Conservation (phyloP, 2,888 invertebrate genomes). For the Alitta virens region DNA sequence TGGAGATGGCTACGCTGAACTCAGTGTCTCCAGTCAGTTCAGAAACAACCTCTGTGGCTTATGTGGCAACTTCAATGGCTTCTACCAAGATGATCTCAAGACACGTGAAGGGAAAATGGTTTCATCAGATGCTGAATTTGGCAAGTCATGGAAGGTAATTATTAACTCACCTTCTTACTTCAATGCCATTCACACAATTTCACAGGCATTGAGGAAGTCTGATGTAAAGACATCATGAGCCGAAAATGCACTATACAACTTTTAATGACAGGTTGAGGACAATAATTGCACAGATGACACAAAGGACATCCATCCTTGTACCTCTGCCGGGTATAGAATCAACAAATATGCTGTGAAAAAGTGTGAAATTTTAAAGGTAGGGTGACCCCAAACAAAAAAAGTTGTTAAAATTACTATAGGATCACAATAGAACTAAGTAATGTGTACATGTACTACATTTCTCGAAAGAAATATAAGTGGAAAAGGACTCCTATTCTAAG, state of each 20-base stretch:
- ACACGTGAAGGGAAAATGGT: slow-evolving; percentile 41
- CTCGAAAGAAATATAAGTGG: too few species aligned
- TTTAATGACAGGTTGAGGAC: slow-evolving; percentile 2
- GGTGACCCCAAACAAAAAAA: too few species aligned
- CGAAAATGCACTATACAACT: not conserved
- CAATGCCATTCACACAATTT: not conserved
- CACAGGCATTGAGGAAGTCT: not conserved
- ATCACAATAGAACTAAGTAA: too few species aligned
- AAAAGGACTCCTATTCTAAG: too few species aligned
- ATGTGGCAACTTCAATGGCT: slow-evolving; percentile 52
- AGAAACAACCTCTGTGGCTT: slow-evolving; percentile 45
- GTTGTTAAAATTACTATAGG: too few species aligned
- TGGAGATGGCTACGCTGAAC: slow-evolving; percentile 43
- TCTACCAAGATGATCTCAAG: slow-evolving; percentile 44
- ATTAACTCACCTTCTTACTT: too few species aligned
- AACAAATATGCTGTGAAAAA: slow-evolving; percentile 39
- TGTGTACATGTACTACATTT: too few species aligned
- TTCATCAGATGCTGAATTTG: slow-evolving; percentile 45
- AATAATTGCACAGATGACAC: slow-evolving; percentile 34
- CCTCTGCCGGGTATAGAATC: slow-evolving; percentile 35
- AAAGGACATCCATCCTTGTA: slow-evolving; percentile 45
- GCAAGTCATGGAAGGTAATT: slow-evolving; percentile 52
- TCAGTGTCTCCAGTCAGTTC: slow-evolving; percentile 42
- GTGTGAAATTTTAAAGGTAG: slow-evolving; percentile 47
- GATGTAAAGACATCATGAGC: not conserved